Evolutionary conservation across 2,113 vertebrate species (phyloP).

Genomic region (Elephas maximus): DNA sequence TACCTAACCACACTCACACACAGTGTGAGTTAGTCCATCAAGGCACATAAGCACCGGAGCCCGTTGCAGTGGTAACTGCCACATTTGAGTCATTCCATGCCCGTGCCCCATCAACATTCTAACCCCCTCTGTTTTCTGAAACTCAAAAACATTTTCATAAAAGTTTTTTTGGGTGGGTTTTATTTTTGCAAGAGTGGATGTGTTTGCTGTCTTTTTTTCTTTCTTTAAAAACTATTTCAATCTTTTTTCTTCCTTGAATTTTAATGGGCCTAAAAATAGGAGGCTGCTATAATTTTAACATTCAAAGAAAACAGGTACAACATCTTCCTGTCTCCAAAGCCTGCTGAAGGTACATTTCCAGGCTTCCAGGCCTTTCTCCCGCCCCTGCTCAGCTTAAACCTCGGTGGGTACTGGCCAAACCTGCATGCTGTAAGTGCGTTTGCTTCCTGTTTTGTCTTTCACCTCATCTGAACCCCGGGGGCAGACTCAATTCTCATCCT

Average conservation of each 20-base stretch:
- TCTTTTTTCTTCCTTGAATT: conserved; percentile 68
- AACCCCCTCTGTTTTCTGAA: conserved; percentile 58
- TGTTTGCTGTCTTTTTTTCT: conserved; percentile 72
- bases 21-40: neutral
- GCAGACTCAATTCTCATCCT: conserved; percentile 44
- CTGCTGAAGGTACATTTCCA: conserved; percentile 27
- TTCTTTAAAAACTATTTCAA: conserved; percentile 53
- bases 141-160: conserved; percentile 68
- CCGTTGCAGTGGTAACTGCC: neutral
- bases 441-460: conserved; percentile 60
- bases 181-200: conserved; percentile 77
- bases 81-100: neutral
- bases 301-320: conserved; percentile 49
- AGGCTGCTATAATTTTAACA: conserved; percentile 70
- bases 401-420: neutral
- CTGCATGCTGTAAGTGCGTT: fast-evolving
- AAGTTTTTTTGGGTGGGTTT: conserved; percentile 43
- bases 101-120: neutral
- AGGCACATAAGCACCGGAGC: neutral
- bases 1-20: conserved; percentile 15
- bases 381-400: neutral
- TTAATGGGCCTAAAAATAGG: conserved; percentile 65
- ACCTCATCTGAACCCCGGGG: conserved; percentile 61
- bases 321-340: conserved; percentile 44
- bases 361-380: conserved; percentile 61